Evolutionary conservation across 2,113 vertebrate genomes (phyloP).

Genomic region (Terrapene triunguis): DNA sequence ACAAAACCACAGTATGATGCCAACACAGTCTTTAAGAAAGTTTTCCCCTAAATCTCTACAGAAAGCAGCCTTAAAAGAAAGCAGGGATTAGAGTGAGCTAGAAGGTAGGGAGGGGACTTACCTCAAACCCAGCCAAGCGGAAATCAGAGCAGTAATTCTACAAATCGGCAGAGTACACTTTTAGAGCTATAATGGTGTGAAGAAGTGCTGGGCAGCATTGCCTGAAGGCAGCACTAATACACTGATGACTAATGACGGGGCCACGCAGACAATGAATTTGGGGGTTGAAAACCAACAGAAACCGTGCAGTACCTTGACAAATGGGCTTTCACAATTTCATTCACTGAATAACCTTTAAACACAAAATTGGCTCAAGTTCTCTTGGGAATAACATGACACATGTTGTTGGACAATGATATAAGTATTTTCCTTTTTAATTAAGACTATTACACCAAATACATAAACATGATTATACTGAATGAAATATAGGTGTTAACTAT

Average conservation of each 20-base stretch:
- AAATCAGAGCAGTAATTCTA: constrained; percentile 86
- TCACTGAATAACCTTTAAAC: constrained; percentile 92
- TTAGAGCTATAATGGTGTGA: constrained; percentile 81
- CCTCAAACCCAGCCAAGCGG: constrained; percentile 84
- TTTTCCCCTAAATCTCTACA: constrained; percentile 75
- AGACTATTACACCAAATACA: constrained; percentile 72
- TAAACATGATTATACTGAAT: constrained; percentile 55
- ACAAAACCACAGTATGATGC: constrained; percentile 79
- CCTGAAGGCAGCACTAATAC: constrained; percentile 89
- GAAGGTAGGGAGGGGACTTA: constrained; percentile 84
- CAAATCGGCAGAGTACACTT: constrained; percentile 83
- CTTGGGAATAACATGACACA: constrained; percentile 79
- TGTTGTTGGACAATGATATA: constrained; percentile 77
- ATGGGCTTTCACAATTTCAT: constrained; percentile 92
- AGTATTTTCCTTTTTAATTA: constrained; percentile 86
- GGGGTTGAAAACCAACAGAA: constrained; percentile 85
- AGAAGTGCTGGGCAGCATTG: constrained; percentile 83
- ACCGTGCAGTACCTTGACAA: constrained; percentile 91
- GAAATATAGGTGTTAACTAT: constrained; percentile 49
- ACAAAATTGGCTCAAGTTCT: constrained; percentile 85
- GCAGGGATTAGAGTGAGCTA: constrained; percentile 81
- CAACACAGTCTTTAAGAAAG: constrained; percentile 71
- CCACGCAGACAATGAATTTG: constrained; percentile 94
- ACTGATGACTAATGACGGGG: constrained; percentile 96
- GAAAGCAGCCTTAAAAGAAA: constrained; percentile 80